These are phyloP conservation scores for Microdon myrmicae DNA, from an alignment of 2,888 invertebrate species.

Conservation along the genomic window DNA sequence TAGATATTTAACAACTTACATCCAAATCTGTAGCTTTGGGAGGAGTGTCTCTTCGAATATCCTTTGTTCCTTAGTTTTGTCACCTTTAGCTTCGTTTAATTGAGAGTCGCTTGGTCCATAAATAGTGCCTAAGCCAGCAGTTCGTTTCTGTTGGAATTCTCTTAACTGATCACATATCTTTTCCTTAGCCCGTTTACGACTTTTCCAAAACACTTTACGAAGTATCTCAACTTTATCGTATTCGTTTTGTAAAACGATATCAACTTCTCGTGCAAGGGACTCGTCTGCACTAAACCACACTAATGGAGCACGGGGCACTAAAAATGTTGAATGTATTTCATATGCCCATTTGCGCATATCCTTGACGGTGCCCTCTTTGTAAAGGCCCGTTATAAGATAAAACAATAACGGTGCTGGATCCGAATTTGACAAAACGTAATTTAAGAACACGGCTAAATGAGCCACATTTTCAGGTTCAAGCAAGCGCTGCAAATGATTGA, in stretches of 20 bases:
- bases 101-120: conserved; percentile 88
- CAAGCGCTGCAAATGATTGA: conserved; percentile 83
- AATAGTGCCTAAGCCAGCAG: conserved; percentile 87
- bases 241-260: conserved; percentile 84
- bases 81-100: conserved; percentile 81
- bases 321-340: conserved; percentile 96
- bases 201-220: conserved; percentile 89
- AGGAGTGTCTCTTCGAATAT: conserved; percentile 79
- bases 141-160: conserved; percentile 82
- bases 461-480: conserved; percentile 81
- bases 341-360: conserved; percentile 99
- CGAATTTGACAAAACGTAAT: conserved; percentile 86
- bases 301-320: conserved; percentile 81
- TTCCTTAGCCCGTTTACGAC: conserved; percentile 74
- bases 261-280: conserved; percentile 88
- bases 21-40: conserved; percentile 76
- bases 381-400: conserved; percentile 91
- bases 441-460: conserved; percentile 93
- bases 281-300: conserved; percentile 71
- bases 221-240: conserved; percentile 90
- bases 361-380: conserved; percentile 84
- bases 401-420: conserved; percentile 77
- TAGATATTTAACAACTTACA: conserved; percentile 68
- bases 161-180: conserved; percentile 65
- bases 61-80: conserved; percentile 79